Evolutionary conservation across 2,113 vertebrate genomes (phyloP).

Genomic region (Malaclemys terrapin): DNA sequence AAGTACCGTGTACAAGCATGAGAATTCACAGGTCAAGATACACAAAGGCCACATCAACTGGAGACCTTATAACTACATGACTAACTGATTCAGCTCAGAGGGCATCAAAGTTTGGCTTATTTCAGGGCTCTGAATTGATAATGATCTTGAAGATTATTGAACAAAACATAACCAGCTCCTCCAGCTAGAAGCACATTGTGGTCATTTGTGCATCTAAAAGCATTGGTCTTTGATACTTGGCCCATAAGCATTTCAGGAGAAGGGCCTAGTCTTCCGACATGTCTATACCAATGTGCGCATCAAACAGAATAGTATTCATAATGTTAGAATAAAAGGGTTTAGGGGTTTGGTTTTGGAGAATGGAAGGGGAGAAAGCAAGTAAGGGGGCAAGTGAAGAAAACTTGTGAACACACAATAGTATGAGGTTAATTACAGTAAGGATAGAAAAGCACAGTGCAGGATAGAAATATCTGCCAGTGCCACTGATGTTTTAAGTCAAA

Average conservation of each 20-base stretch:
- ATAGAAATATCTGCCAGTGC: accelerated
- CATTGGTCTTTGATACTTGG: neutral
- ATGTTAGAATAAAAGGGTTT: neutral
- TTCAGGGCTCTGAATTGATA: neutral
- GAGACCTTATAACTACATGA: neutral
- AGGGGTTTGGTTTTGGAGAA: neutral
- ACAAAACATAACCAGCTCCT: neutral
- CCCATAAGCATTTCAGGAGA: neutral
- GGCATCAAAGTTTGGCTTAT: neutral
- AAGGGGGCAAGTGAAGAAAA: neutral
- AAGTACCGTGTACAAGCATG: neutral
- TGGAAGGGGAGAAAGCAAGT: neutral
- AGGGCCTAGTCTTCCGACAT: neutral
- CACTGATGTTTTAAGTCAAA: neutral
- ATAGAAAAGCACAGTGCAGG: neutral
- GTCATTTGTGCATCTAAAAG: neutral
- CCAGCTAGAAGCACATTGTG: neutral
- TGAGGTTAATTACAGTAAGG: neutral
- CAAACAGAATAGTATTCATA: neutral
- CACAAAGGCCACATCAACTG: neutral
- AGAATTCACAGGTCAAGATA: neutral
- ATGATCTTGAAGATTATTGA: neutral
- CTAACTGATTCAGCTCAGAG: neutral
- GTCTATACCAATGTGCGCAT: neutral
- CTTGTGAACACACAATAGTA: neutral